Evolutionary conservation across 2,797 vertebrate genomes (phyloP).

Genomic region (Fratercula arctica): DNA sequence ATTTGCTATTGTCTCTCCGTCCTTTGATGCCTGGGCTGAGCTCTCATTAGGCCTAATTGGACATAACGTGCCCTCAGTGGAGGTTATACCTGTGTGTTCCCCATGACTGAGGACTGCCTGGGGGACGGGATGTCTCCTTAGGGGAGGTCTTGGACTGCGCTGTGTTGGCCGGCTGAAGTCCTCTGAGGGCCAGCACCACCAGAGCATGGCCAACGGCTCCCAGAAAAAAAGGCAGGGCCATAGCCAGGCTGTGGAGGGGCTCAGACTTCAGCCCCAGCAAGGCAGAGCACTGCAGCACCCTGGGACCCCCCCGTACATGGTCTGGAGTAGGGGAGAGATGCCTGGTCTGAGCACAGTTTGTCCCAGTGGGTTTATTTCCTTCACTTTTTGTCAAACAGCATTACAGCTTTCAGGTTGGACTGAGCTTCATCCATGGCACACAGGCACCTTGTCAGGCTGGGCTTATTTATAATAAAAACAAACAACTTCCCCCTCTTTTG

Average conservation of each 20-base stretch:
- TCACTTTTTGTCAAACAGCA: background rate
- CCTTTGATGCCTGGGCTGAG: constrained; percentile 27
- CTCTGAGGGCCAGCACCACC: accelerated
- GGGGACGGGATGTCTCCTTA: background rate
- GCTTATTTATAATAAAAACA: background rate
- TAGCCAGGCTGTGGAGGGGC: accelerated
- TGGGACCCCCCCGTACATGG: accelerated
- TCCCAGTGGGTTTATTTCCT: background rate
- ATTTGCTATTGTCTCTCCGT: constrained; percentile 16
- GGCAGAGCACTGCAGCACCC: background rate
- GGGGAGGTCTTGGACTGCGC: background rate
- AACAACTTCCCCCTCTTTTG: background rate
- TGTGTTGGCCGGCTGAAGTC: background rate
- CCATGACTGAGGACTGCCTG: too few species aligned
- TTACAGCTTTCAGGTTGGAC: background rate
- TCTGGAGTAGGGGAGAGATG: background rate
- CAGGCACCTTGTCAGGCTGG: background rate
- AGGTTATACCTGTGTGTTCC: constrained; percentile 18
- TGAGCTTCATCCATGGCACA: background rate
- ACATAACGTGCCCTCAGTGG: background rate
- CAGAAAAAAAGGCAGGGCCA: background rate
- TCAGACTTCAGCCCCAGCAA: background rate
- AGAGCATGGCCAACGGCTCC: background rate
- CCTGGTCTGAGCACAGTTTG: background rate
- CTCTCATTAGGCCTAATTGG: constrained; percentile 39